phyloP scores from a whole-genome alignment of 2,888 invertebrate species.

The Drosophila nr. medialis region DNA sequence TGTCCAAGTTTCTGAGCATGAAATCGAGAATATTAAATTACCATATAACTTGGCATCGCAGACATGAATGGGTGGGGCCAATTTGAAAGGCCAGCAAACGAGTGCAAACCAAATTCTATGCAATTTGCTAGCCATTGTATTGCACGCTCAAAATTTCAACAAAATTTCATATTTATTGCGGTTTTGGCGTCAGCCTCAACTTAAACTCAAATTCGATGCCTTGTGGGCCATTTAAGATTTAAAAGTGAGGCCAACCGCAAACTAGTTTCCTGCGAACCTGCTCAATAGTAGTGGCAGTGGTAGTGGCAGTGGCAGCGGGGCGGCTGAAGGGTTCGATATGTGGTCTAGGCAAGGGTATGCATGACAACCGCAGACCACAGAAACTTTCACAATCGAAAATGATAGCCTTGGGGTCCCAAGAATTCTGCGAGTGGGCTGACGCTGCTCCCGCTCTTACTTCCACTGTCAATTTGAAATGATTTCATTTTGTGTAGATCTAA shows the following conservation, averaged over 20 bases:
- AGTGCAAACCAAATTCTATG: slow-evolving; percentile 27
- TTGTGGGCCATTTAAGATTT: slow-evolving; percentile 47
- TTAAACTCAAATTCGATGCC: slow-evolving; percentile 21
- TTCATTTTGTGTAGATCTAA: slow-evolving; percentile 59
- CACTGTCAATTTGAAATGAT: slow-evolving; percentile 58
- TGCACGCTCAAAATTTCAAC: slow-evolving; percentile 34
- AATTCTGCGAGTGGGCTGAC: slow-evolving; percentile 45
- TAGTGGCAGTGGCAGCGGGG: slow-evolving; percentile 14
- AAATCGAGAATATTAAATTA: slow-evolving; percentile 51
- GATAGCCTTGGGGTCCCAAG: slow-evolving; percentile 69
- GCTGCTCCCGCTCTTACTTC: slow-evolving; percentile 36
- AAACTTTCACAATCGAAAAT: slow-evolving; percentile 81
- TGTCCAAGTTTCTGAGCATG: background rate
- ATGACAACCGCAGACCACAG: slow-evolving; percentile 63
- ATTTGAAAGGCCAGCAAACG: slow-evolving; percentile 21
- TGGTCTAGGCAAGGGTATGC: slow-evolving; percentile 30
- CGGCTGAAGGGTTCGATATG: slow-evolving; percentile 22
- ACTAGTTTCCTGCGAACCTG: slow-evolving; percentile 44
- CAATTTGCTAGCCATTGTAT: slow-evolving; percentile 48
- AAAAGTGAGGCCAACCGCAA: slow-evolving; percentile 57
- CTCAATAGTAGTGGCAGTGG: slow-evolving; percentile 23
- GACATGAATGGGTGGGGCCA: background rate
- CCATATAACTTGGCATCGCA: slow-evolving; percentile 26
- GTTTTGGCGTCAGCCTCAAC: slow-evolving; percentile 21
- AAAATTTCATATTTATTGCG: slow-evolving; percentile 67